Evolutionary conservation across 2,113 vertebrate species (phyloP).

Genomic region (Xerus inauris): DNA sequence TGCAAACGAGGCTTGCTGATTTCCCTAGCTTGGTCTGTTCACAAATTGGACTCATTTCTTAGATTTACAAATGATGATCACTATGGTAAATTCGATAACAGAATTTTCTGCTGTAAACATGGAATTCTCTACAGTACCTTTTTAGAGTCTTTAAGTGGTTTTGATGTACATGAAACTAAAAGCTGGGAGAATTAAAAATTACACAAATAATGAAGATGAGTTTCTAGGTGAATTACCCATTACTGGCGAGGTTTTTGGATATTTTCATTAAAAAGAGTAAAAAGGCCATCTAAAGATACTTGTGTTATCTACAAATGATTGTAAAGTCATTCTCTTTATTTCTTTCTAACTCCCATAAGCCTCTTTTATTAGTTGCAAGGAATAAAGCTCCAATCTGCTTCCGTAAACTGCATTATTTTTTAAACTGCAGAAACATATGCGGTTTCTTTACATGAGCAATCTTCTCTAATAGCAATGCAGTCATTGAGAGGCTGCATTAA

Average conservation of each 20-base stretch:
- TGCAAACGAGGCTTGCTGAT: background rate
- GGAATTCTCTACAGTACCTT: constrained; percentile 62
- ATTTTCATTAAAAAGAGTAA: constrained; percentile 80
- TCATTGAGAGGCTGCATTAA: constrained; percentile 31
- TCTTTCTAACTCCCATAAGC: constrained; percentile 69
- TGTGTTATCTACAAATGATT: constrained; percentile 57
- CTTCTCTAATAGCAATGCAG: constrained; percentile 47
- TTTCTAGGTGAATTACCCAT: constrained; percentile 75
- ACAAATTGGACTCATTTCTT: constrained; percentile 67
- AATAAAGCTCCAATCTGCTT: constrained; percentile 65
- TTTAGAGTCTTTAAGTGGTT: constrained; percentile 70
- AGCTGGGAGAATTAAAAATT: constrained; percentile 74
- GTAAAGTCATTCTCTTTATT: constrained; percentile 76
- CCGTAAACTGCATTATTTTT: constrained; percentile 72
- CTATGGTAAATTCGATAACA: constrained; percentile 70
- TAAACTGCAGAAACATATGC: constrained; percentile 60
- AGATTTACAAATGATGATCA: constrained; percentile 67
- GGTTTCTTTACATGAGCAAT: constrained; percentile 48
- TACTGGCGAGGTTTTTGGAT: constrained; percentile 67
- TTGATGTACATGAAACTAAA: constrained; percentile 77
- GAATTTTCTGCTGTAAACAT: constrained; percentile 70
- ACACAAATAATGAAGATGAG: constrained; percentile 74
- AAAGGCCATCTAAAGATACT: constrained; percentile 68
- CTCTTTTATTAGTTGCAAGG: constrained; percentile 76
- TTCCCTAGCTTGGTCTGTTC: constrained; percentile 15